Base-by-base conservation (phyloP, 2,888 invertebrate species). In the Onchidella celtica region DNA sequence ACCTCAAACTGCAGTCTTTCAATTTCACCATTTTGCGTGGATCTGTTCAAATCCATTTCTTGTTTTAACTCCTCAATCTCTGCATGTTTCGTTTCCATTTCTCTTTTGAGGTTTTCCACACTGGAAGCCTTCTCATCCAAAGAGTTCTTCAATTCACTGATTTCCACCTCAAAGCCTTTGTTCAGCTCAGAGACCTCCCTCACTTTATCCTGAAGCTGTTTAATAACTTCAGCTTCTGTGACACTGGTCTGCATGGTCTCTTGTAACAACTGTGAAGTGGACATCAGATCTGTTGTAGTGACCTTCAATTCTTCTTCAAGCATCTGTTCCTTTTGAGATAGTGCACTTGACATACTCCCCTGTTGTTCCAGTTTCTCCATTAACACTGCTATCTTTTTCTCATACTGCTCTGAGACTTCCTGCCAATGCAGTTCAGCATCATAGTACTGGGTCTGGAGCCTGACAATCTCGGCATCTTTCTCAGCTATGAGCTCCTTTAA, bases 381-480 rank as follows among this genome's bases (percentile, higher is more conserved):
- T 29, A 85, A 59, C 32, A 38, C 47, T 32, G 55, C 29, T n/a
- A 79, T 75, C 57, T 85, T 78, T 66, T 63, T 68, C 34, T 84
- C 82, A 61, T 85, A 83, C 27, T 70, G 81, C 24, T 79, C 70
- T 55, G 82, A 36, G 1, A 86, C 29, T 27, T 87, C 85, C 66
- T 85, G 75, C 77, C 85, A 85, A 36, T 84, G 79, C 29, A 80
- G 78, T 38, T 85, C 84, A 40, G 80, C 79, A 63, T 86, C 85
- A 63, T 78, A 84, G 63, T 76, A 84, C 38, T 80, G 79, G n/a
- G 84, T 79, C 74, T 85, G 85, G 3, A 85, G 83, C 40, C 77
- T 72, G 36, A 85, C 72, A n/a, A 85, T 85, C 36, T 85, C 85
- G 24, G 70, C 70, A 76, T 85, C 85, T 55, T 85, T 85, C 55